Evolutionary conservation across 2,797 vertebrate genomes (phyloP).

Genomic region (Psittacula derbiana): DNA sequence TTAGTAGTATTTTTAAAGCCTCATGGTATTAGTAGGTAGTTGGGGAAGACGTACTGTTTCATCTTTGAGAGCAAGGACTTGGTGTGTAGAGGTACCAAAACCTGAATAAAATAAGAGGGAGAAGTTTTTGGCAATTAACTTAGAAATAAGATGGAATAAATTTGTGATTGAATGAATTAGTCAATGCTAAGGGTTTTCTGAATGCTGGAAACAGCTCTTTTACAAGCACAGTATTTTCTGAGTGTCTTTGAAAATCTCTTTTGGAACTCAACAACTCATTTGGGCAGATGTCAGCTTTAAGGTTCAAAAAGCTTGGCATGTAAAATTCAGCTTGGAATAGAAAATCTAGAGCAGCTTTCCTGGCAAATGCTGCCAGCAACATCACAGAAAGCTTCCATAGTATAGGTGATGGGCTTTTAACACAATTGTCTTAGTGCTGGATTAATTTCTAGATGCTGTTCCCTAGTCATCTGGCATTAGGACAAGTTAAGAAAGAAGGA

Average conservation of each 20-base stretch:
- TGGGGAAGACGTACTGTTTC: not conserved
- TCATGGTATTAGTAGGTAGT: fast-evolving
- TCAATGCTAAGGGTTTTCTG: not conserved
- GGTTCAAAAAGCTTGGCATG: conserved; percentile 22
- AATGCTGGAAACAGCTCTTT: not conserved
- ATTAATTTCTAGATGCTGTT: conserved; percentile 8
- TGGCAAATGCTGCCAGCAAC: conserved; percentile 16
- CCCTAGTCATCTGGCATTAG: not conserved
- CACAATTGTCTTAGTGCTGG: conserved; percentile 9
- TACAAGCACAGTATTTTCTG: not conserved
- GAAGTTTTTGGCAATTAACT: not conserved
- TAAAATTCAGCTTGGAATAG: conserved; percentile 21
- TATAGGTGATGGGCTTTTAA: not conserved
- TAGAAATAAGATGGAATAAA: not conserved
- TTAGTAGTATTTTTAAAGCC: not conserved
- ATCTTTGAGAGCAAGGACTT: not conserved
- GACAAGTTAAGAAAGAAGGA: not conserved
- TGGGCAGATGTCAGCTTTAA: conserved; percentile 9
- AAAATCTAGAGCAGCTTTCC: conserved; percentile 32
- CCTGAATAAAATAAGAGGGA: not conserved
- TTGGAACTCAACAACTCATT: conserved; percentile 3
- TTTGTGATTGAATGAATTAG: not conserved
- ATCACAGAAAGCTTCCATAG: not conserved
- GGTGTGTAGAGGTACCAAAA: not conserved
- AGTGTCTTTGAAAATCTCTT: not conserved